phyloP scores from a whole-genome alignment of 2,888 invertebrate species.

The Hydropsyche betteni region DNA sequence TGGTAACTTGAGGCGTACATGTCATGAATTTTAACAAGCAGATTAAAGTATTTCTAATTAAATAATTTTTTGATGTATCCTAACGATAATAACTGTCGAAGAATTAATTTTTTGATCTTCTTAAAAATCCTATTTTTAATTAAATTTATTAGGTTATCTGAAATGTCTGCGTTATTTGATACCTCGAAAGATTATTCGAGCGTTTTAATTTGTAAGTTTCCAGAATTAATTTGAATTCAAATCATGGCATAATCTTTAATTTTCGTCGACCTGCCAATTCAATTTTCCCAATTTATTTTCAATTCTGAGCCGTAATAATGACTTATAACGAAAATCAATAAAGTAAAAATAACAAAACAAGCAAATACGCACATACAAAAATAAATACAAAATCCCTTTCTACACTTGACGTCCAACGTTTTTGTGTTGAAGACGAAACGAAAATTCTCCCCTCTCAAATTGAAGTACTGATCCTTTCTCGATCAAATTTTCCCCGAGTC shows the following conservation, averaged over 20 bases:
- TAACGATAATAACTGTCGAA: constrained; percentile 6
- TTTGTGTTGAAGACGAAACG: constrained; percentile 29
- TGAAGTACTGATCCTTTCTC: constrained; percentile 34
- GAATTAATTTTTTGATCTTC: neutral
- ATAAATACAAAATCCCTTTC: constrained; percentile 10
- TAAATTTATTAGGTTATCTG: neutral
- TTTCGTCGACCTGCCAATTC: too few relatives aligned
- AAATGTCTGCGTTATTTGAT: neutral
- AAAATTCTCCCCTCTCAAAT: constrained; percentile 35
- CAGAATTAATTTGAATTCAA: too few relatives aligned
- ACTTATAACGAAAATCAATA: too few relatives aligned
- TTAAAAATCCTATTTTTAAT: neutral
- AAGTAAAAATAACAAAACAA: too few relatives aligned
- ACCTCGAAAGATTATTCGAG: neutral
- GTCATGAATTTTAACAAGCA: neutral
- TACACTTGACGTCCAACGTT: constrained; percentile 15
- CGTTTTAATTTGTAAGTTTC: neutral
- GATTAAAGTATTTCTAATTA: neutral
- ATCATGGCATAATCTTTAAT: too few relatives aligned
- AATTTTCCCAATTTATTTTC: too few relatives aligned
- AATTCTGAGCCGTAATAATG: too few relatives aligned
- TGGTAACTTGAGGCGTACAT: neutral
- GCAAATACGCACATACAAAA: constrained; percentile 6
- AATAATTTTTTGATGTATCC: neutral
- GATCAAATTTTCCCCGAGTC: constrained; percentile 18